phyloP scores from a whole-genome alignment of 2,888 invertebrate genomes.

The Polydrusus tereticollis region DNA sequence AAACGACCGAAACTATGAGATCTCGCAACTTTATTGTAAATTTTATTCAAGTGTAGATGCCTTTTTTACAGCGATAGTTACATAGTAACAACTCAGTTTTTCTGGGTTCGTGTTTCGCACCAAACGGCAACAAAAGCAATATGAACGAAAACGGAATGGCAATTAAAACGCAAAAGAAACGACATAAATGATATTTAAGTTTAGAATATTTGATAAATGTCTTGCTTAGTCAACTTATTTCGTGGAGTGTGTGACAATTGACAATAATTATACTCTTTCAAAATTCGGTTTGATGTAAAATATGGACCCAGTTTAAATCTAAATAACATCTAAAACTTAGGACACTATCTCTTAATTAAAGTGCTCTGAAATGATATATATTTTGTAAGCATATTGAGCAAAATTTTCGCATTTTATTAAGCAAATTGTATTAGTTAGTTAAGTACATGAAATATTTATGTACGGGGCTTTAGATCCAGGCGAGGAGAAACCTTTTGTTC shows the following conservation, averaged over 20 bases:
- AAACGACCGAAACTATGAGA: conserved; percentile 55
- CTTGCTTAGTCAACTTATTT: not conserved
- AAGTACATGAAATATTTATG: not conserved
- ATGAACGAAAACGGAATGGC: conserved; percentile 15
- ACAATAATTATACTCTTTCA: not conserved
- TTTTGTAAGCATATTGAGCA: conserved; percentile 15
- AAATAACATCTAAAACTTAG: conserved; percentile 78
- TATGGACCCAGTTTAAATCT: conserved; percentile 50
- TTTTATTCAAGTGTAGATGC: conserved; percentile 73
- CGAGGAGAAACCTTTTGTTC: too few relatives aligned
- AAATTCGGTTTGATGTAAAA: conserved; percentile 13
- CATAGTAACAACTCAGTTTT: conserved; percentile 75
- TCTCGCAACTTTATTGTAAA: conserved; percentile 81
- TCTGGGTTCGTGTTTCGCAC: conserved; percentile 59
- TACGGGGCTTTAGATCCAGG: too few relatives aligned
- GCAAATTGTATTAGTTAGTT: not conserved
- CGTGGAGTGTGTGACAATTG: not conserved
- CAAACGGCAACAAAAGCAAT: conserved; percentile 14
- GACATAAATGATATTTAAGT: conserved; percentile 24
- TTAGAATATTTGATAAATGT: conserved; percentile 28
- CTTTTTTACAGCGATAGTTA: conserved; percentile 75
- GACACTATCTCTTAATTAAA: conserved; percentile 73
- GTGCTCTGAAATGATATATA: conserved; percentile 66
- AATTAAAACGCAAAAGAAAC: conserved; percentile 20
- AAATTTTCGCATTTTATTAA: not conserved